Percentiles rank a stretch among this genome's conserved stretches.
phyloP scores from a whole-genome alignment of 2,888 invertebrate genomes.

The Hemistola chrysoprasaria region DNA sequence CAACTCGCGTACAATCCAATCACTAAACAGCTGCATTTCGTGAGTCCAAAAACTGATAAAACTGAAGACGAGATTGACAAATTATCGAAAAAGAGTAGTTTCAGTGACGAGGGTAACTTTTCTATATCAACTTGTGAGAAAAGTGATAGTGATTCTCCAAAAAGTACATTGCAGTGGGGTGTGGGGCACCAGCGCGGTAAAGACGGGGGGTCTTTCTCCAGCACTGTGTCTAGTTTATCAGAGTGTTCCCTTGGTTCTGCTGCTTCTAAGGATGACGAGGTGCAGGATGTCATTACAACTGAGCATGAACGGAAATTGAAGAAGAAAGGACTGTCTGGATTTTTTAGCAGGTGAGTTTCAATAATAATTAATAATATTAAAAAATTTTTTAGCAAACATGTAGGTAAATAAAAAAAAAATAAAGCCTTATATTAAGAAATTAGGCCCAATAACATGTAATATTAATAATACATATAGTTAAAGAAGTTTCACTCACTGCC shows the following conservation, averaged over 20 bases:
- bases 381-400: background rate
- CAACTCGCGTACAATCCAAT: conserved; percentile 88
- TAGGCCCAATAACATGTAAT: too few species aligned
- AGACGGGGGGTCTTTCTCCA: conserved; percentile 85
- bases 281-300: conserved; percentile 42
- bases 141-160: conserved; percentile 78
- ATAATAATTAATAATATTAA: background rate
- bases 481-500: too few species aligned
- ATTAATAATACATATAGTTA: too few species aligned
- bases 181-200: conserved; percentile 78
- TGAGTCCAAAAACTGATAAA: conserved; percentile 72
- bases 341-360: conserved; percentile 83
- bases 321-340: conserved; percentile 83
- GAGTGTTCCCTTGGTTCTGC: conserved; percentile 86
- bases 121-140: conserved; percentile 77
- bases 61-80: conserved; percentile 65
- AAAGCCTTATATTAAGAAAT: too few species aligned
- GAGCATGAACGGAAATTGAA: conserved; percentile 75
- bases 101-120: conserved; percentile 77
- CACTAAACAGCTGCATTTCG: conserved; percentile 87
- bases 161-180: conserved; percentile 76
- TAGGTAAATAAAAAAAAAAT: too few species aligned
- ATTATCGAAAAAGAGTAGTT: conserved; percentile 75
- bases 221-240: conserved; percentile 87
- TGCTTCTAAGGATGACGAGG: conserved; percentile 76